These are phyloP conservation scores for Parasteatoda tepidariorum DNA, from an alignment of 1,140 invertebrate species.

Conservation along the genomic window DNA sequence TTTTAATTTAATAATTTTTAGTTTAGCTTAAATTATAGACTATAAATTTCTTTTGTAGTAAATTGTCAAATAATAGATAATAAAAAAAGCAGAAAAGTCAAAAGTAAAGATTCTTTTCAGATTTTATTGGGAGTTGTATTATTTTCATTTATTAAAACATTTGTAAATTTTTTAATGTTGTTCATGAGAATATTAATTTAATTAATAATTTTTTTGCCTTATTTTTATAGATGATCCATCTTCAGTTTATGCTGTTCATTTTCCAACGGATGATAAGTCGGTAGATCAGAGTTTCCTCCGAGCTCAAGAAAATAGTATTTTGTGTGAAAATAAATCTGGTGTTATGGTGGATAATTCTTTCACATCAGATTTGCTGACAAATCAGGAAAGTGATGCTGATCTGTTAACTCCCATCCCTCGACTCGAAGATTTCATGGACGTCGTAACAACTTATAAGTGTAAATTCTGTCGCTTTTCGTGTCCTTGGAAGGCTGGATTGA, in stretches of 20 bases:
- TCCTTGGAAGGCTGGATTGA: conserved; percentile 63
- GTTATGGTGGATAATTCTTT: background rate
- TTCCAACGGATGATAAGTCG: background rate
- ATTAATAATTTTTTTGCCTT: too few relatives aligned
- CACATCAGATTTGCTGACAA: conserved; percentile 11
- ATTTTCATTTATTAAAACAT: too few relatives aligned
- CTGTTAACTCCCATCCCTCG: background rate
- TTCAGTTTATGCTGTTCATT: conserved; percentile 40
- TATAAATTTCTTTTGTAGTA: too few relatives aligned
- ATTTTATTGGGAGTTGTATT: too few relatives aligned
- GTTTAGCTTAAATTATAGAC: too few relatives aligned
- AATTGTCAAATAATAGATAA: too few relatives aligned
- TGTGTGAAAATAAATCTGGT: background rate
- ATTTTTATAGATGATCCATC: background rate
- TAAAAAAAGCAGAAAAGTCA: too few relatives aligned
- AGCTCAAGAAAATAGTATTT: background rate
- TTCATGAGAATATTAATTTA: too few relatives aligned
- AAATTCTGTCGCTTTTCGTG: conserved; percentile 66
- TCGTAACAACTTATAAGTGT: conserved; percentile 68
- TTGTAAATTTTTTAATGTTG: too few relatives aligned
- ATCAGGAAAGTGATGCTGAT: conserved; percentile 11
- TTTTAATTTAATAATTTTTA: too few relatives aligned
- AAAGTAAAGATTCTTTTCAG: too few relatives aligned
- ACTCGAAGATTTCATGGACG: conserved; percentile 66
- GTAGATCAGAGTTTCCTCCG: conserved; percentile 1